Conservation (phyloP, 2,888 invertebrate species). For the Drosophila nigricruria region DNA sequence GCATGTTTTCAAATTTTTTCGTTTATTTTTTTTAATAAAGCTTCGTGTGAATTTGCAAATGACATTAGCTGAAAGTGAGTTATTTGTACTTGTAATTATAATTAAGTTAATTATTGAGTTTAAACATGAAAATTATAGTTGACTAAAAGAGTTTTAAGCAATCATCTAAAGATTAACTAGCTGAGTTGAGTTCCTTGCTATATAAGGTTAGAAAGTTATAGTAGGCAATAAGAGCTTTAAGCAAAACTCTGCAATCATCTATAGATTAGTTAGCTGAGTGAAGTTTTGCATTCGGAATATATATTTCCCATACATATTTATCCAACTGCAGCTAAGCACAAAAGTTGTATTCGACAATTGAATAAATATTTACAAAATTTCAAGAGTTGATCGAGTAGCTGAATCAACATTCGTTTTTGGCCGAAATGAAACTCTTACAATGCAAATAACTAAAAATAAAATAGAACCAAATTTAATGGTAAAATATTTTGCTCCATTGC, state of each 20-base stretch:
- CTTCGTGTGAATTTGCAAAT: not conserved
- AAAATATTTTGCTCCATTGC: conserved; percentile 61
- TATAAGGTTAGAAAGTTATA: too few relatives aligned
- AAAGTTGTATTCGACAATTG: not conserved
- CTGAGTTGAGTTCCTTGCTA: not conserved
- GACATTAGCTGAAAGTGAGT: conserved; percentile 4
- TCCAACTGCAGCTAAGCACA: not conserved
- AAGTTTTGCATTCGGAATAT: not conserved
- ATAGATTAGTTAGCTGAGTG: not conserved
- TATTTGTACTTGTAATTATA: not conserved
- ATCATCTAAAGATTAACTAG: not conserved
- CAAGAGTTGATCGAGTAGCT: conserved; percentile 7
- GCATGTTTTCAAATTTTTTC: conserved; percentile 29
- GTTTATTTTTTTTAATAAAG: not conserved
- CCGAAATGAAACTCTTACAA: conserved; percentile 38
- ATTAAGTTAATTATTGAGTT: not conserved
- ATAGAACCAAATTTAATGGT: conserved; percentile 49
- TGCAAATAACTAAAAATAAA: conserved; percentile 36
- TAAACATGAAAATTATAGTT: not conserved
- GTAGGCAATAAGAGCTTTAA: not conserved
- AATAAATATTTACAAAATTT: not conserved
- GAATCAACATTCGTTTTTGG: conserved; percentile 6
- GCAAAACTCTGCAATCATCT: not conserved
- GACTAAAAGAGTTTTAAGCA: not conserved
- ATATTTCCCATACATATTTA: not conserved